A percentile compares a stretch with the other conserved stretches of the same genome.
Conservation (phyloP, 2,113 vertebrate genomes). For the Poeciliopsis turrubarensis region DNA sequence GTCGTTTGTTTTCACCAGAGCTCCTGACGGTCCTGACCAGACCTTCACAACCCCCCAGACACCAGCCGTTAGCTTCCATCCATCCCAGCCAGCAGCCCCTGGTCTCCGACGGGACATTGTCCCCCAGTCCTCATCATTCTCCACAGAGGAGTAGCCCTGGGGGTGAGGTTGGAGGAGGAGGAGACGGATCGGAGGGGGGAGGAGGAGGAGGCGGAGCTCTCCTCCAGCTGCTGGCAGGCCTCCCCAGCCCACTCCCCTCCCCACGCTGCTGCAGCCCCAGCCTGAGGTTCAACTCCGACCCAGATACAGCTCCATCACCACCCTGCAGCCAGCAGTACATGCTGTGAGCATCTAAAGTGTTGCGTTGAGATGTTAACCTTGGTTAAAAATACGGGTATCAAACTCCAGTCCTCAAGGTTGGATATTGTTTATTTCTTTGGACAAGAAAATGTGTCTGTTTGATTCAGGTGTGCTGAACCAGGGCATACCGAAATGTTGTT, state of each 20-base stretch:
- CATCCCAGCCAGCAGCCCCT: conserved; percentile 39
- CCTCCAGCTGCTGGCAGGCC: conserved; percentile 87
- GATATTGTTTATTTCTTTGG: neutral
- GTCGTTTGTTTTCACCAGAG: conserved; percentile 39
- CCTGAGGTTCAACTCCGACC: conserved; percentile 92
- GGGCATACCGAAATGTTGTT: neutral
- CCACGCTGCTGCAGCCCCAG: conserved; percentile 91
- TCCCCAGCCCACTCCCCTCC: conserved; percentile 88
- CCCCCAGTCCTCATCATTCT: conserved; percentile 43
- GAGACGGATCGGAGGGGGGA: conserved; percentile 12
- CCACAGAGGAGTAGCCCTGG: conserved; percentile 43
- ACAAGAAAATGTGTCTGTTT: neutral
- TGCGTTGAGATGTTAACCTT: neutral
- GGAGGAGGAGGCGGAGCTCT: conserved; percentile 80
- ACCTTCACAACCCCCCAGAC: conserved; percentile 44
- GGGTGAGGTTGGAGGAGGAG: conserved; percentile 34
- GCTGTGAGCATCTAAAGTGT: conserved; percentile 79
- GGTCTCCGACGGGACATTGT: conserved; percentile 1
- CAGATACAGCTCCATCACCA: conserved; percentile 91
- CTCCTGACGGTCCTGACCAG: conserved; percentile 31
- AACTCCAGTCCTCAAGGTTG: neutral
- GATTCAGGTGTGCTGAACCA: neutral
- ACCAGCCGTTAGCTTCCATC: conserved; percentile 42
- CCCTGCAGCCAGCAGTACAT: conserved; percentile 93
- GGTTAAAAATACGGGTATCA: neutral